Evolutionary conservation across 2,888 invertebrate species (phyloP).

Genomic region (Tuberolachnus salignus): DNA sequence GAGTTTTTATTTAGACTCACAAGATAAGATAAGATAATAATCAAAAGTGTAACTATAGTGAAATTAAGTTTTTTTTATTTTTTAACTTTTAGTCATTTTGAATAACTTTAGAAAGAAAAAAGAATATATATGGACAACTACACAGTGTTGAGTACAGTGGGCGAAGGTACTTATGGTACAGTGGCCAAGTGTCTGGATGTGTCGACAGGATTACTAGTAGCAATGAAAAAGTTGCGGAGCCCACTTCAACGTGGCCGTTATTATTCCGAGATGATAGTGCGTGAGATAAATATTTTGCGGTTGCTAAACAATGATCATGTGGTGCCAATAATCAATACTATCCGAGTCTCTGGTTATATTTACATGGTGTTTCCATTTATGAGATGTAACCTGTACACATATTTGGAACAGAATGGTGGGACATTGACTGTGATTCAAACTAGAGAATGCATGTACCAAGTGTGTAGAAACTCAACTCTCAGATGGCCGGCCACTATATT

Average conservation of each 20-base stretch:
- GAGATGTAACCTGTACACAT: slow-evolving; percentile 20
- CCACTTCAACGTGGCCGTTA: neutral
- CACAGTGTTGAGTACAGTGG: neutral
- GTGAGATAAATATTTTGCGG: slow-evolving; percentile 8
- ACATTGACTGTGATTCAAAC: neutral
- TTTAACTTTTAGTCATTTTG: neutral
- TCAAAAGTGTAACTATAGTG: too few species aligned
- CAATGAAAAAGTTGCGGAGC: neutral
- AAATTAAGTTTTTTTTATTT: neutral
- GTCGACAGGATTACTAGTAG: neutral
- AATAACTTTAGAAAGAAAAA: neutral
- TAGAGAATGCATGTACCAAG: slow-evolving; percentile 22
- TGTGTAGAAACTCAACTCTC: neutral
- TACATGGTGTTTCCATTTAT: slow-evolving; percentile 41
- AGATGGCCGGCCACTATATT: neutral
- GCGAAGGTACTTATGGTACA: slow-evolving; percentile 31
- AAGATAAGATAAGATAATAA: too few species aligned
- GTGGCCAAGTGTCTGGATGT: slow-evolving; percentile 2
- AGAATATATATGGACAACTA: slow-evolving; percentile 19
- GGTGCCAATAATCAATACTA: slow-evolving; percentile 1
- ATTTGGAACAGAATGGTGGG: neutral
- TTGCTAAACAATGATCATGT: neutral
- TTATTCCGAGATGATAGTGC: slow-evolving; percentile 5
- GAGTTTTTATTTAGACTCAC: too few species aligned
- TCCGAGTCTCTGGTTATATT: neutral